Evolutionary conservation across 2,888 invertebrate species (phyloP).

Genomic region (Oegoconia quadripuncta): DNA sequence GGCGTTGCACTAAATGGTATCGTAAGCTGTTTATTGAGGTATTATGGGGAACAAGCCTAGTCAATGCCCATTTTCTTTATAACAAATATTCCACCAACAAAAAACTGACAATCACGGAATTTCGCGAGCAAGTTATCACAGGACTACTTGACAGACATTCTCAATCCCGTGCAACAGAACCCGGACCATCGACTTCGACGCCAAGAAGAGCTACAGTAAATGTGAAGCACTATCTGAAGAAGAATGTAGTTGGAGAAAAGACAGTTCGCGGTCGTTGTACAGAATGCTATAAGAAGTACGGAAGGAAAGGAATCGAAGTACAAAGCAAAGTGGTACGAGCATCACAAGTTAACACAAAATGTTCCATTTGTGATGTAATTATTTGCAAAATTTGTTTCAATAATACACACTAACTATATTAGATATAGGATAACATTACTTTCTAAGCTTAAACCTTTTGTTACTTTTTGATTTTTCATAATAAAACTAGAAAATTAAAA

Average conservation of each 20-base stretch:
- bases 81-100: slow-evolving; percentile 6
- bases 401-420: slow-evolving; percentile 3
- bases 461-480: too few species aligned
- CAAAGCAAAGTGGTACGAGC: neutral
- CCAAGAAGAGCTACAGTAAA: neutral
- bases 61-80: slow-evolving; percentile 16
- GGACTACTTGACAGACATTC: neutral
- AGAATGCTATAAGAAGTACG: slow-evolving; percentile 2
- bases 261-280: slow-evolving; percentile 1
- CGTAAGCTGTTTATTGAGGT: slow-evolving; percentile 10
- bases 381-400: slow-evolving; percentile 1
- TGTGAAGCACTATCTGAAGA: neutral
- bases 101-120: slow-evolving; percentile 9
- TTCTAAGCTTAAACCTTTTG: too few species aligned
- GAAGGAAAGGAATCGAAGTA: slow-evolving; percentile 1
- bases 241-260: neutral
- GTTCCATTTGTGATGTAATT: neutral
- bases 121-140: slow-evolving; percentile 5
- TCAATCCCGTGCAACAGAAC: neutral
- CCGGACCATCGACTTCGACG: neutral
- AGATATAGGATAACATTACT: too few species aligned
- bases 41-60: slow-evolving; percentile 15
- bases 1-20: slow-evolving; percentile 20
- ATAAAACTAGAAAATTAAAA: too few species aligned
- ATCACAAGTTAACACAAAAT: neutral